These are phyloP conservation scores for Triplophysa dalaica DNA, from an alignment of 2,113 vertebrate genomes.

Conservation along the genomic window DNA sequence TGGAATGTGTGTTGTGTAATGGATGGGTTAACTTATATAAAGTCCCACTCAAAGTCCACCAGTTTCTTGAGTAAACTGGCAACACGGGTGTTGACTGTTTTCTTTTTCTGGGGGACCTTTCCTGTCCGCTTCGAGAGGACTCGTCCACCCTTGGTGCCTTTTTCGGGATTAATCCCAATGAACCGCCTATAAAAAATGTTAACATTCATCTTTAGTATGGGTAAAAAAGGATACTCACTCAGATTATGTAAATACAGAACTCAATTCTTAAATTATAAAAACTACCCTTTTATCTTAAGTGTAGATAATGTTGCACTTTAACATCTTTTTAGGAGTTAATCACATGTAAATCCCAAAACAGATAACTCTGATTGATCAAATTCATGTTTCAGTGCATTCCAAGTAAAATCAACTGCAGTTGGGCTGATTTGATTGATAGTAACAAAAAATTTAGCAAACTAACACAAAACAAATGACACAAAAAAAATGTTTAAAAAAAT, in stretches of 20 bases:
- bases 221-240: not conserved
- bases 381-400: no score
- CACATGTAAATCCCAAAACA: no score
- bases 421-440: no score
- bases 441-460: no score
- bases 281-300: not conserved
- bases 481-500: no score
- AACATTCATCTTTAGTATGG: not conserved
- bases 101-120: not conserved
- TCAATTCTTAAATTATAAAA: not conserved
- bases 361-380: no score
- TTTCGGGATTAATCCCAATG: not conserved
- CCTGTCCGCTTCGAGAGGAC: not conserved
- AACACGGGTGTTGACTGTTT: not conserved
- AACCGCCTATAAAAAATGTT: conserved; percentile 1
- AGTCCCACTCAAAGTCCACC: not conserved
- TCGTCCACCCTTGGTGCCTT: conserved; percentile 4
- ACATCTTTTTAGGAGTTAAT: not conserved
- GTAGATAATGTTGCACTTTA: not conserved
- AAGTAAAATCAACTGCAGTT: no score
- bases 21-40: no score
- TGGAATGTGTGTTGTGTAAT: not conserved
- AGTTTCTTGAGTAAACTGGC: not conserved
- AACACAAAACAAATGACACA: no score
- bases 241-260: not conserved